Evolutionary conservation across 2,797 vertebrate species (phyloP), one percentile per base, ranked within the genome.

Genomic region (Parotocinclus haroldoi): DNA sequence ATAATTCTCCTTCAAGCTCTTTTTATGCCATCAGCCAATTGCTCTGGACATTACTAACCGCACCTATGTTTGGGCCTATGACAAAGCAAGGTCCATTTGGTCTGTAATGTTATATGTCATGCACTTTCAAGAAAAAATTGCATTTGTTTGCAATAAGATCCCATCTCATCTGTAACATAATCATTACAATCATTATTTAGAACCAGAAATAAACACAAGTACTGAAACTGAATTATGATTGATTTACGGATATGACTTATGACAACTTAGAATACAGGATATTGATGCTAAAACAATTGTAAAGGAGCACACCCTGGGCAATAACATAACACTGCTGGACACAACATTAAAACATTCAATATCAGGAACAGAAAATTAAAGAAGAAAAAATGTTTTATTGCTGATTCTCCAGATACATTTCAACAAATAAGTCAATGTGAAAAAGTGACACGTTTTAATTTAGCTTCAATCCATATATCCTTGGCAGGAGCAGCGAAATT

Each of bases 81-180:
- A 71, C 56, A 54, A 66, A 77, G 63, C 67, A 68, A 73, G 67
- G 78, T 72, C 72, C 75, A 82, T 79, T 82, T 78, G 78, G 63
- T 5, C 1, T 49, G 12, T 85, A 86, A 89, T 85, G 67, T 0
- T n/a, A 84, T 88, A 86, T 87, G 68, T 57, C 48, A 59, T 63
- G 61, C 63, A 79, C 79, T 83, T 73, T 38, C 36, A 46, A 49
- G 78, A 79, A 80, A 81, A 72, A 64, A 81, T 74, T 71, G 66
- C 72, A 77, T 79, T 82, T 85, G 74, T 81, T 48, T 83, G 79
- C 79, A 50, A 55, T 73, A 78, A 81, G 80, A 72, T 64, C 58
- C 80, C 67, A 27, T 27, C 27, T 27, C 5, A 68, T 81, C 76
- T 27, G 27, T 27, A 27, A 27, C 27, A 71, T 63, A 69, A 86